Conservation (phyloP, 2,113 vertebrate genomes). For the Maylandia zebra region DNA sequence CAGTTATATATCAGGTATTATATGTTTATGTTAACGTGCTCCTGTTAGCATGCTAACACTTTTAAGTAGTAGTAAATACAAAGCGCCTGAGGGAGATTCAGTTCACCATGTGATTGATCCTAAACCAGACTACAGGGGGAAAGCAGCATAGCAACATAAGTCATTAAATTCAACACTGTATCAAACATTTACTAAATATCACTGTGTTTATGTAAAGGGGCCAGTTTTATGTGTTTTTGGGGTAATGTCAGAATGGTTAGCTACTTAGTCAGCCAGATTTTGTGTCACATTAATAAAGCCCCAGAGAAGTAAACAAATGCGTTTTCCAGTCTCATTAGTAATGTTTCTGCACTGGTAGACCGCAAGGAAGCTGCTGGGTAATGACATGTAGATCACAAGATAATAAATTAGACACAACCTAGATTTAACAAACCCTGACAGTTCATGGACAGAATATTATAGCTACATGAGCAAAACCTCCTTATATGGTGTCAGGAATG, state of each 20-base stretch:
- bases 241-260: slow-evolving; percentile 37
- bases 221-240: neutral
- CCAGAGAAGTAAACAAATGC: slow-evolving; percentile 56
- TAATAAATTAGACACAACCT: slow-evolving; percentile 51
- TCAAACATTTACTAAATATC: neutral
- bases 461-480: neutral
- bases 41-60: neutral
- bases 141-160: neutral
- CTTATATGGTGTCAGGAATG: neutral
- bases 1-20: neutral
- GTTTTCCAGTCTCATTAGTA: slow-evolving; percentile 49
- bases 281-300: slow-evolving; percentile 41
- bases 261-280: slow-evolving; percentile 46
- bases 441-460: slow-evolving; percentile 24
- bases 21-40: neutral
- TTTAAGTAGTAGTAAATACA: neutral
- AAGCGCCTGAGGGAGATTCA: neutral
- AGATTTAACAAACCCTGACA: slow-evolving; percentile 38
- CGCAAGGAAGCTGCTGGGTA: slow-evolving; percentile 38
- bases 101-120: neutral
- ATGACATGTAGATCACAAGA: slow-evolving; percentile 48
- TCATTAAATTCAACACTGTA: neutral
- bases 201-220: neutral
- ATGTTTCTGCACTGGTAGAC: slow-evolving; percentile 31
- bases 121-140: neutral